Base-by-base conservation (phyloP, 23 tunicate species). In the Diplosoma virens region DNA sequence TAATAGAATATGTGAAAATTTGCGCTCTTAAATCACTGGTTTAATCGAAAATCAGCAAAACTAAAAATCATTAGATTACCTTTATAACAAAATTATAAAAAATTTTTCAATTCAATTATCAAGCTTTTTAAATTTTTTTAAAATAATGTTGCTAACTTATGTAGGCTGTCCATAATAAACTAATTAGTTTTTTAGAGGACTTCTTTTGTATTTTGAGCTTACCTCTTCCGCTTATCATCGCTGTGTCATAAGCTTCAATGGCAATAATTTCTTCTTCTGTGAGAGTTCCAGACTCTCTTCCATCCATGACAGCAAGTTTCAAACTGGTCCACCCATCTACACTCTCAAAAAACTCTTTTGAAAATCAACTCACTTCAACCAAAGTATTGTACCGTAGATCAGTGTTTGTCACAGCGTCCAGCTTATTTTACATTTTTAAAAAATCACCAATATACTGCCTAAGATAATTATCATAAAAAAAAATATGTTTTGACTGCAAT, bases 201-300 rank as follows among this genome's bases (percentile, higher is more conserved):
- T n/a, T n/a, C n/a, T n/a, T n/a, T n/a, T n/a, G 14, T 45, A 30
- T 3, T n/a, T 0, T 47, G 22, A 37, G 27, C 75, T 69, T 63
- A 89, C 96, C 84, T 78, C 60, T 82, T 33, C 33, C 69, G 50
- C 69, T 71, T 30, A 26, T 68, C 88, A 89, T 89, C 3, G 88
- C 83, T 41, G 52, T 37, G 34, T 70, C 88, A 69, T 89, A 89
- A 22, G 96, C 96, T 33, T 89, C 88, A 66, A 89, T 89, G 20
- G 96, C 96, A 9, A 71, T 76, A 31, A 84, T 65, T 78, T 89
- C 96, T 70, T 82, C 81, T 33, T 89, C 96, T 7, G 96, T 77
- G 27, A 89, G 37, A 46, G 79, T 82, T 35, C 96, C 96, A 34
- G 61, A 79, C 60, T 89, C 96, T 60, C 81, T 75, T 14, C 50